Evolutionary conservation across 2,797 vertebrate genomes (phyloP).

Genomic region (Synanceia verrucosa): DNA sequence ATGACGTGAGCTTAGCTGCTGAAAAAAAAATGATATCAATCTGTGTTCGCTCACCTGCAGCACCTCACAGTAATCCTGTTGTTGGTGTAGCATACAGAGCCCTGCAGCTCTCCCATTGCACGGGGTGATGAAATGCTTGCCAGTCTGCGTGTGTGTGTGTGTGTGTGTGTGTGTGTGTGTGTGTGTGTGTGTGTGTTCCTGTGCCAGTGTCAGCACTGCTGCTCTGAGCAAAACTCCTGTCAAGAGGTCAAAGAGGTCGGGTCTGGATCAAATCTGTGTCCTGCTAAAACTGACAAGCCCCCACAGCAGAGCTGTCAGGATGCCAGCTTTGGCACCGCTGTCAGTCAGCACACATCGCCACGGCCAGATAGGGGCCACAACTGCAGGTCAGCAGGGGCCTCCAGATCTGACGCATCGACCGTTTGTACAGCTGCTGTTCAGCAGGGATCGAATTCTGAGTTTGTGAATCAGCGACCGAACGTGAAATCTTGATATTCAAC

Average conservation of each 20-base stretch:
- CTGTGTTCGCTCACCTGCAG: conserved; percentile 24
- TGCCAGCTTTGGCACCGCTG: conserved; percentile 61
- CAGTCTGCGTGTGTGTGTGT: conserved; percentile 31
- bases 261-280: conserved; percentile 72
- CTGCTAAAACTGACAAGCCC: conserved; percentile 72
- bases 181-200: conserved; percentile 39
- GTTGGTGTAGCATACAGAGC: conserved; percentile 37
- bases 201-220: conserved; percentile 57
- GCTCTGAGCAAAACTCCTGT: conserved; percentile 66
- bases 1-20: conserved; percentile 3
- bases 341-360: conserved; percentile 69
- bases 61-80: conserved; percentile 23
- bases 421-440: conserved; percentile 59
- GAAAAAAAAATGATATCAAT: conserved; percentile 30
- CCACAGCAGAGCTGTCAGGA: conserved; percentile 72
- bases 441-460: conserved; percentile 23
- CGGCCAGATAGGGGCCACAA: conserved; percentile 56
- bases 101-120: conserved; percentile 49
- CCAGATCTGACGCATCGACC: conserved; percentile 44
- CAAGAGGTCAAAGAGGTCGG: conserved; percentile 72
- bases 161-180: conserved; percentile 16
- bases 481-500: conserved; percentile 7
- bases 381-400: conserved; percentile 51
- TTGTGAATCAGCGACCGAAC: conserved; percentile 34
- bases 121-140: conserved; percentile 64